These are phyloP conservation scores for Drosophila monieri DNA, from an alignment of 2,888 invertebrate genomes.

Conservation along the genomic window DNA sequence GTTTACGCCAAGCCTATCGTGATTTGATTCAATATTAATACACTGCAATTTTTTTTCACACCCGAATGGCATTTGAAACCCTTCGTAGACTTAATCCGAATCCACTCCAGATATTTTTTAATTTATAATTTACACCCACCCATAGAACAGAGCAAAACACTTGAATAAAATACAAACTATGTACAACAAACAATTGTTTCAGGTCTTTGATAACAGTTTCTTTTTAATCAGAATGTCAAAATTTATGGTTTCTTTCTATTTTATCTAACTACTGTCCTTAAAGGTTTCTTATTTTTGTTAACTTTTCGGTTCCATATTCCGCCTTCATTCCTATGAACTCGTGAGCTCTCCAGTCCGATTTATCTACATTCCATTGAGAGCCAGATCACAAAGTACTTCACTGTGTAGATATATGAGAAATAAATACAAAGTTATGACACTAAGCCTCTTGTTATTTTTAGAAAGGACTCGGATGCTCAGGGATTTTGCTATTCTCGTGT, in stretches of 20 bases:
- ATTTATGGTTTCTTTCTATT: not conserved
- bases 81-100: slow-evolving; percentile 4
- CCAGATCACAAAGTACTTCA: slow-evolving; percentile 43
- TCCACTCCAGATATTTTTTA: slow-evolving; percentile 7
- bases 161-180: slow-evolving; percentile 74
- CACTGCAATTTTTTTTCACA: slow-evolving; percentile 37
- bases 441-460: too few relatives aligned
- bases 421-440: slow-evolving; percentile 49
- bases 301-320: slow-evolving; percentile 14
- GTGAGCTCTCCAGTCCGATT: slow-evolving; percentile 38
- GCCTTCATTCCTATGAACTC: slow-evolving; percentile 7
- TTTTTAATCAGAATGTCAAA: not conserved
- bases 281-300: not conserved
- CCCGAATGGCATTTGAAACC: slow-evolving; percentile 8
- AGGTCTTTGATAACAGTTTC: not conserved
- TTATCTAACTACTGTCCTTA: not conserved
- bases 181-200: slow-evolving; percentile 32
- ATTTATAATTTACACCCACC: slow-evolving; percentile 25
- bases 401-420: slow-evolving; percentile 45
- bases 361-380: slow-evolving; percentile 46
- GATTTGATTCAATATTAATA: slow-evolving; percentile 43
- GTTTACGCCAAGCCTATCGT: slow-evolving; percentile 37
- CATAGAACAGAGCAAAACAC: slow-evolving; percentile 67
- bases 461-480: too few relatives aligned
- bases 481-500: too few relatives aligned